Evolutionary conservation across 1,140 invertebrate species (phyloP).

Genomic region (Protaetia brevitarsis): DNA sequence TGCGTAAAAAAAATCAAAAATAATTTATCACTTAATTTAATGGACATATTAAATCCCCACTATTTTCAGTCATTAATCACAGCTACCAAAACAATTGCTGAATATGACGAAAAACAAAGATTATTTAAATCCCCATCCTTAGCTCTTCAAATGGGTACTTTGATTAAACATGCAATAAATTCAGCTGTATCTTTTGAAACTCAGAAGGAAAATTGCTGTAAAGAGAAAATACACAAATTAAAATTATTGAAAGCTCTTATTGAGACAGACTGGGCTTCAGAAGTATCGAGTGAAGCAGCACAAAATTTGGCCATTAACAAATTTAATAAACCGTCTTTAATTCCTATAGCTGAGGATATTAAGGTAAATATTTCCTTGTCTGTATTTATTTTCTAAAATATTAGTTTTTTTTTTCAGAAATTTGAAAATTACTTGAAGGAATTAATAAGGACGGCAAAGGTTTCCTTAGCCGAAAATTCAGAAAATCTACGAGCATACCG

Average conservation of each 20-base stretch:
- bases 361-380: slow-evolving; percentile 20
- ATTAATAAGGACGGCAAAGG: neutral
- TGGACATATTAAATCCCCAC: slow-evolving; percentile 32
- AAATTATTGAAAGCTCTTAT: slow-evolving; percentile 41
- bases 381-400: too few relatives aligned
- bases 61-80: slow-evolving; percentile 30
- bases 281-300: slow-evolving; percentile 40
- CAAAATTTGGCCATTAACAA: slow-evolving; percentile 33
- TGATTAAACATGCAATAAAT: slow-evolving; percentile 32
- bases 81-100: neutral
- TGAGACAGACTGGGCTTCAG: slow-evolving; percentile 41
- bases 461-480: neutral
- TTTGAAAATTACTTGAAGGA: too few relatives aligned
- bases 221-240: slow-evolving; percentile 36
- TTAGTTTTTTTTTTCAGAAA: too few relatives aligned
- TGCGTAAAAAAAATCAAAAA: slow-evolving; percentile 37
- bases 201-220: slow-evolving; percentile 27
- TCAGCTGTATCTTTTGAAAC: slow-evolving; percentile 26
- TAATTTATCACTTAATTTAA: slow-evolving; percentile 31
- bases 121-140: slow-evolving; percentile 29
- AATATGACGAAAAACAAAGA: slow-evolving; percentile 18
- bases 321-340: slow-evolving; percentile 37
- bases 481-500: neutral
- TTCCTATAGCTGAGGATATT: slow-evolving; percentile 35
- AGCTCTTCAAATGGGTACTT: slow-evolving; percentile 32